Evolutionary conservation across 2,888 invertebrate species (phyloP), one percentile per base, ranked within the genome.

Genomic region (Adineta ricciae): DNA sequence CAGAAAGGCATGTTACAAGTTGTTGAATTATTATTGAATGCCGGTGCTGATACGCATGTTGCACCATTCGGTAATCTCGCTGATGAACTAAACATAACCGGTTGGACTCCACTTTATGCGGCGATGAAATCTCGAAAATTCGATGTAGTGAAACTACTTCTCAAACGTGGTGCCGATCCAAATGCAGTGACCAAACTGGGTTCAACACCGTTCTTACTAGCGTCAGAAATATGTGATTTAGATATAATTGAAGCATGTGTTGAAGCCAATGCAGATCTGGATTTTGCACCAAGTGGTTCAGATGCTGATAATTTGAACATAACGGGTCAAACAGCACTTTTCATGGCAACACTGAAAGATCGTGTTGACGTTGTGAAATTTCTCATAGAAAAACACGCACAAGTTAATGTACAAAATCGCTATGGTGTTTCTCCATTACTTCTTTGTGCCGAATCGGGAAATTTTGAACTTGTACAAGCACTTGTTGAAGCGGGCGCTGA

Each of bases 311-410:
- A 86, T 46, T 49, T 86, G 14, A 86, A 86, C 36, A 86, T 86
- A 38, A 86, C 86, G 16, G 86, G 86, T 11, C 86, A 86, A 41
- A 86, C 86, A 27, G 84, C 86, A 14, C 54, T 86, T 7, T 86
- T 86, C 54, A 86, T 86, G 86, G 86, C 86, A 5, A 84, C 86
- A 50, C 49, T 86, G 24, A 86, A 86, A 84, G 86, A 86, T 64
- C 86, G 84, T 46, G 52, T 83, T 16, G 86, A 86, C 49, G 86
- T 86, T 83, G 86, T 86, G 16, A 64, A 86, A 73, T 86, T 83
- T 83, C 78, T 86, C 32, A 84, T 86, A 27, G 21, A 64, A 56
- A 83, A 83, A 54, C 84, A 84, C 41, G 84, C 83, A 83, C 46
- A 86, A 50, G 86, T 84, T 19, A 84, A 86, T 78, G 84, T 86